Percentiles rank a stretch among this genome's conserved stretches.
phyloP scores from a whole-genome alignment of 2,113 vertebrate genomes.

The Phaethon lepturus region DNA sequence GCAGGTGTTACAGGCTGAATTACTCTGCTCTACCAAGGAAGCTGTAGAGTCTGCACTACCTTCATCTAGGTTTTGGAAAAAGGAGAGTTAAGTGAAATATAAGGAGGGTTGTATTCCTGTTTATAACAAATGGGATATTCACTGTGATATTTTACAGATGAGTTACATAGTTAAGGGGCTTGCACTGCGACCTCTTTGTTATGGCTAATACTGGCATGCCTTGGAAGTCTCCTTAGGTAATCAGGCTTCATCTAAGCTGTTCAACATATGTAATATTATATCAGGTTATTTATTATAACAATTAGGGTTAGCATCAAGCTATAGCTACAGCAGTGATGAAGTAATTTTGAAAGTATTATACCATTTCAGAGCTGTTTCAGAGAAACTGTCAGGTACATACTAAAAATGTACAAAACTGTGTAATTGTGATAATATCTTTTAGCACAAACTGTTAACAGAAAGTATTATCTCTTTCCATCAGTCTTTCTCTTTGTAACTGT shows the following conservation, averaged over 20 bases:
- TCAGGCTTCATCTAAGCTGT: not conserved
- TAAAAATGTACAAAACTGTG: not conserved
- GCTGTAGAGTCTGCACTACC: not conserved
- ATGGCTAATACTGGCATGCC: not conserved
- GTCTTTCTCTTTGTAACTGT: not conserved
- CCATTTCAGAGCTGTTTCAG: not conserved
- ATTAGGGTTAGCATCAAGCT: not conserved
- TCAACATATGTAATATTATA: not conserved
- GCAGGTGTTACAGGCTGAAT: not conserved
- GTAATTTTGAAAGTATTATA: not conserved
- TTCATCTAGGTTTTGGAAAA: not conserved
- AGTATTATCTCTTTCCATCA: not conserved
- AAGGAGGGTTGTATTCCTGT: not conserved
- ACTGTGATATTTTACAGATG: not conserved
- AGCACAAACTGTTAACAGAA: not conserved
- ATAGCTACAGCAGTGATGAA: not conserved
- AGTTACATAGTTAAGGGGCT: not conserved
- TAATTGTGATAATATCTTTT: not conserved
- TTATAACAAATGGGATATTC: not conserved
- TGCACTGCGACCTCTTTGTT: not conserved
- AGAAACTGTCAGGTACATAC: not conserved
- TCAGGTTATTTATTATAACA: not conserved
- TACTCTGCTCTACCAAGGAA: not conserved
- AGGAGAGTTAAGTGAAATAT: not conserved
- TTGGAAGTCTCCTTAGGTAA: not conserved